Evolutionary conservation across 2,797 vertebrate genomes (phyloP).

Genomic region (Anguilla obscura): DNA sequence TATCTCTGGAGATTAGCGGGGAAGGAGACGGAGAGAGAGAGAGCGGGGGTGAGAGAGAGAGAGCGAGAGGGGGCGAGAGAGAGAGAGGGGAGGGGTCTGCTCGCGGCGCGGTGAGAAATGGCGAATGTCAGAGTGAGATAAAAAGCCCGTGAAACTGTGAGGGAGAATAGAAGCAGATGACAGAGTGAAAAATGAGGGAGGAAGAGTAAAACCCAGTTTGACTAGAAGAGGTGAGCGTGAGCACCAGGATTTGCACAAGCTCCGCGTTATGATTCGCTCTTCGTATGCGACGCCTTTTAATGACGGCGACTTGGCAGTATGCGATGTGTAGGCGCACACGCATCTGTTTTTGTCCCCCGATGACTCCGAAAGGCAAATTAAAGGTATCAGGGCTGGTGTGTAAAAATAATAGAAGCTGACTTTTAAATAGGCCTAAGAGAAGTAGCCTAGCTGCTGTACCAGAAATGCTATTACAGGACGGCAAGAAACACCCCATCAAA

Average conservation of each 20-base stretch:
- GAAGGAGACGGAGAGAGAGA: slow-evolving; percentile 47
- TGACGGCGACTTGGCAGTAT: background rate
- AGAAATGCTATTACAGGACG: background rate
- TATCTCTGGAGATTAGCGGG: slow-evolving; percentile 62
- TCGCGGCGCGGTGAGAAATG: slow-evolving; percentile 69
- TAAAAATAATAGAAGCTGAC: background rate
- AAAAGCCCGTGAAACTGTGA: slow-evolving; percentile 51
- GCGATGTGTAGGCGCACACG: background rate
- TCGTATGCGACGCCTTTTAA: slow-evolving; percentile 51
- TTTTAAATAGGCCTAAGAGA: background rate
- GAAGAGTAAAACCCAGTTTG: slow-evolving; percentile 70
- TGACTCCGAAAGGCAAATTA: background rate
- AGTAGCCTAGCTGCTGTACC: background rate
- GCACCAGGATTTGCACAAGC: slow-evolving; percentile 51
- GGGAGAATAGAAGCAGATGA: slow-evolving; percentile 69
- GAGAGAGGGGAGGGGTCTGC: slow-evolving; percentile 58
- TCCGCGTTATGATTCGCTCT: slow-evolving; percentile 1
- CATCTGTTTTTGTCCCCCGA: background rate
- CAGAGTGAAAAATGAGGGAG: slow-evolving; percentile 72
- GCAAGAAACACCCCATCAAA: background rate
- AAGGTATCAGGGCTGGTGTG: background rate
- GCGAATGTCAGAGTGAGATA: slow-evolving; percentile 71
- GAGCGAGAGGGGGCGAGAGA: slow-evolving; percentile 30
- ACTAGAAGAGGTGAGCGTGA: slow-evolving; percentile 66
- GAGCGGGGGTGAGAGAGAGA: slow-evolving; percentile 47